Percentiles rank a stretch among this genome's conserved stretches.
These are phyloP conservation scores for Perdix hodgsoniae DNA, from an alignment of 2,797 vertebrate species.

Conservation along the genomic window DNA sequence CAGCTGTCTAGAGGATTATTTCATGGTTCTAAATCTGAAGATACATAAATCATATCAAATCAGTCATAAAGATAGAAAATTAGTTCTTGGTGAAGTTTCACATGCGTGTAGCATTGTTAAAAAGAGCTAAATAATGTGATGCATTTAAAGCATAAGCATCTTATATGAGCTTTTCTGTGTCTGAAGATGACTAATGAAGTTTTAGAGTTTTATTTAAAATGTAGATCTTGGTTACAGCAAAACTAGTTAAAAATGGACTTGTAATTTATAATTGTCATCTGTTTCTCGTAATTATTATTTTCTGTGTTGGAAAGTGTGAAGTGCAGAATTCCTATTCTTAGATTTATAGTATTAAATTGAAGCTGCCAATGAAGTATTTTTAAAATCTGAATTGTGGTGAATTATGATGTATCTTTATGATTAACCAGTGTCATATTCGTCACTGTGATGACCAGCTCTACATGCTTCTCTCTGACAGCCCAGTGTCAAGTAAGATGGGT, in stretches of 20 bases:
- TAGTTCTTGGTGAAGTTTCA: not conserved
- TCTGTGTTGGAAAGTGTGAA: not conserved
- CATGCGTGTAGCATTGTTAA: not conserved
- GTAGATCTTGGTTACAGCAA: not conserved
- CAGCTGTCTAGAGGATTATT: constrained; percentile 42
- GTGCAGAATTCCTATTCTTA: constrained; percentile 10
- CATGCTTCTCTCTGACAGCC: not conserved
- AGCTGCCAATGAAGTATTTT: not conserved
- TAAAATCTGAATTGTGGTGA: not conserved
- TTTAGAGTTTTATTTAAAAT: not conserved
- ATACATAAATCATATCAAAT: not conserved
- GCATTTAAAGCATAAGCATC: not conserved
- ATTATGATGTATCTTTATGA: not conserved
- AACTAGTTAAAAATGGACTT: not conserved
- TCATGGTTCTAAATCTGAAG: constrained; percentile 3
- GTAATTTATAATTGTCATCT: not conserved
- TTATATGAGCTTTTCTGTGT: not conserved
- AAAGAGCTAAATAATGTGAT: not conserved
- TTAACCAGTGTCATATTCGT: not conserved
- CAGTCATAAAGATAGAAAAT: not conserved
- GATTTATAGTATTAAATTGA: constrained; percentile 10
- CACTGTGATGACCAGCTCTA: not conserved
- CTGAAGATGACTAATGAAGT: not conserved
- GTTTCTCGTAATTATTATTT: not conserved
- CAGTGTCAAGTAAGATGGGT: not conserved